These are phyloP conservation scores for Eupithecia insigniata DNA, from an alignment of 2,888 invertebrate genomes.

Conservation along the genomic window DNA sequence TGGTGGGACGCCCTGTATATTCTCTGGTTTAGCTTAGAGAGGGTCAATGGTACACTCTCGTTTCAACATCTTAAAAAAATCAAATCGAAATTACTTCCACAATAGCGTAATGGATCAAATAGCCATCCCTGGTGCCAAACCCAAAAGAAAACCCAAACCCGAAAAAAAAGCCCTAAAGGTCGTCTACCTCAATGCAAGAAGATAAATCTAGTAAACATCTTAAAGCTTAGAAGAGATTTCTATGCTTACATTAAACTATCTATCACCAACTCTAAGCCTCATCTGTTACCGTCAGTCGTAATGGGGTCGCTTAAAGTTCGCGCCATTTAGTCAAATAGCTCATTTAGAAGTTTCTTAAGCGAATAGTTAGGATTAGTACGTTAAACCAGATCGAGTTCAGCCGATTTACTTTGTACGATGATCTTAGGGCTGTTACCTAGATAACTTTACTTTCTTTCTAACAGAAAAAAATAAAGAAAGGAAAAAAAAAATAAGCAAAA, in stretches of 20 bases:
- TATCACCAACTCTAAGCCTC: slow-evolving; percentile 7
- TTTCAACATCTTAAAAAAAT: too few relatives aligned
- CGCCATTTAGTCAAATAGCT: slow-evolving; percentile 25
- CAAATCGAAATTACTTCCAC: not conserved
- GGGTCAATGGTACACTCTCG: too few relatives aligned
- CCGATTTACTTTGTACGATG: slow-evolving; percentile 1
- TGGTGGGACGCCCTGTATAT: too few relatives aligned
- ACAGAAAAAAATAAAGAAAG: not conserved
- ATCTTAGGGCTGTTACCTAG: not conserved
- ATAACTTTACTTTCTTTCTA: not conserved
- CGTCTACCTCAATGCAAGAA: not conserved
- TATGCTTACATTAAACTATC: not conserved
- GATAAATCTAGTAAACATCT: not conserved
- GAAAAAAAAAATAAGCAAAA: not conserved
- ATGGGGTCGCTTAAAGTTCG: slow-evolving; percentile 19
- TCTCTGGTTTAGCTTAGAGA: too few relatives aligned
- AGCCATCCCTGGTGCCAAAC: too few relatives aligned
- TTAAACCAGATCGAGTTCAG: slow-evolving; percentile 20
- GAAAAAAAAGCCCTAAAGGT: too few relatives aligned
- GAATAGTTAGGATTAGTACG: slow-evolving; percentile 23
- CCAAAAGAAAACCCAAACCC: too few relatives aligned
- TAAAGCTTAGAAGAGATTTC: not conserved
- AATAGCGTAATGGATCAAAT: not conserved
- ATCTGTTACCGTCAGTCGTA: slow-evolving; percentile 13
- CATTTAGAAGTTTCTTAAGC: slow-evolving; percentile 27